Percentiles rank a stretch among this genome's conserved stretches.
Conservation (phyloP, 2,888 invertebrate species). For the Malthinus seriepunctatus region DNA sequence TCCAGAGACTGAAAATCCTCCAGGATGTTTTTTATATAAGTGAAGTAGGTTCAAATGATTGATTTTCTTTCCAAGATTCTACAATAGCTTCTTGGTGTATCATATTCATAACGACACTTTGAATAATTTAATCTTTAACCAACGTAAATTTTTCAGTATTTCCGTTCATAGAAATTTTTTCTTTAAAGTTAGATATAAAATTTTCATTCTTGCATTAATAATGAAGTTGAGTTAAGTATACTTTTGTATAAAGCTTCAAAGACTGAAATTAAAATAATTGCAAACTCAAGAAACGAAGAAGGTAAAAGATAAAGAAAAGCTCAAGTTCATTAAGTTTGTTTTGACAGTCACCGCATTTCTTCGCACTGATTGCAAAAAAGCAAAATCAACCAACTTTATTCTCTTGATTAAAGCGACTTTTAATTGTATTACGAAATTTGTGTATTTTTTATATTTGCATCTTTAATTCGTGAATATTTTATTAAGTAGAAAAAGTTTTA, state of each 20-base stretch:
- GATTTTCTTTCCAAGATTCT: too few species aligned
- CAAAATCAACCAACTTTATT: slow-evolving; percentile 44
- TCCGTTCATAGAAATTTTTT: background rate
- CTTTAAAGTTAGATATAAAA: background rate
- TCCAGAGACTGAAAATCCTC: too few species aligned
- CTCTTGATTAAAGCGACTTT: slow-evolving; percentile 52
- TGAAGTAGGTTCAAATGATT: too few species aligned
- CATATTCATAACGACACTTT: too few species aligned
- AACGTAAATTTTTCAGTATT: too few species aligned
- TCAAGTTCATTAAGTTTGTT: slow-evolving; percentile 41
- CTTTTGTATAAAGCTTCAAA: slow-evolving; percentile 20
- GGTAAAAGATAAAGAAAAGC: slow-evolving; percentile 35
- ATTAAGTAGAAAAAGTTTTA: slow-evolving; percentile 20
- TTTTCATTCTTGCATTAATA: slow-evolving; percentile 19
- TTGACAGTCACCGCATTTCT: slow-evolving; percentile 39
- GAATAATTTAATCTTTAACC: too few species aligned
- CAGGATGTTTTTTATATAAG: too few species aligned
- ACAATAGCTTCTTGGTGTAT: too few species aligned
- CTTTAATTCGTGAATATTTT: slow-evolving; percentile 31
- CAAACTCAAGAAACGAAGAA: slow-evolving; percentile 30
- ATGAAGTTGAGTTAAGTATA: slow-evolving; percentile 25
- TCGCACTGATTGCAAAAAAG: slow-evolving; percentile 52
- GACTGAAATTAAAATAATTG: slow-evolving; percentile 28
- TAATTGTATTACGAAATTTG: slow-evolving; percentile 51
- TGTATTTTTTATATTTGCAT: slow-evolving; percentile 45